Conservation (phyloP, 35 echinoderm and acorn worm species). For the Acanthaster planci region DNA sequence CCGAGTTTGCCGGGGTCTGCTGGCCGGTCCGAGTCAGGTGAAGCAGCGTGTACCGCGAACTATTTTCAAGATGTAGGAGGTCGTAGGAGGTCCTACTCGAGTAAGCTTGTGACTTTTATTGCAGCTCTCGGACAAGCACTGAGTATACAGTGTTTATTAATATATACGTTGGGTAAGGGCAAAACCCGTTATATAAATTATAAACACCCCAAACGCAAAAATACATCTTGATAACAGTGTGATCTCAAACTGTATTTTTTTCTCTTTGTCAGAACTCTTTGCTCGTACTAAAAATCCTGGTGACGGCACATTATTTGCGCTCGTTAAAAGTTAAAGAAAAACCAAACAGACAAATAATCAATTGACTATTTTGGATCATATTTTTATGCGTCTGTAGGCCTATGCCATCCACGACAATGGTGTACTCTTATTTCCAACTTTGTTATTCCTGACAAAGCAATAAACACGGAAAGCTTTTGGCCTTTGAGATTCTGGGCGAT, state of each 20-base stretch:
- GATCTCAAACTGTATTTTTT: neutral
- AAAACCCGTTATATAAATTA: no score
- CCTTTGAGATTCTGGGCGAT: constrained; percentile 61
- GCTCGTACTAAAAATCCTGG: neutral
- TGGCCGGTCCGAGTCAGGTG: no score
- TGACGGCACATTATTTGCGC: neutral
- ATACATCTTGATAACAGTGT: no score
- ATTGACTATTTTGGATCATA: neutral
- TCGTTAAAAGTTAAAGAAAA: neutral
- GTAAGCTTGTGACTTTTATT: no score
- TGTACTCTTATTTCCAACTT: neutral
- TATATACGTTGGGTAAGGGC: no score
- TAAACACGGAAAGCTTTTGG: constrained; percentile 62
- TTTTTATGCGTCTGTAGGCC: neutral
- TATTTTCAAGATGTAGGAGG: no score
- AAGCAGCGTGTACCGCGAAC: no score
- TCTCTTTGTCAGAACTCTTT: neutral
- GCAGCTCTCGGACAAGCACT: no score
- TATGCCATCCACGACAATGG: neutral
- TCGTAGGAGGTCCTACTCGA: no score
- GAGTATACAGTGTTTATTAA: no score
- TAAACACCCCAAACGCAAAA: no score
- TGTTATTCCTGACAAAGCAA: constrained; percentile 33
- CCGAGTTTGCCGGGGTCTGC: no score
- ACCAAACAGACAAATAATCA: neutral